Percentiles rank a stretch among this genome's conserved stretches.
Evolutionary conservation across 2,888 invertebrate species (phyloP).

Genomic region (Parochlus steinenii): DNA sequence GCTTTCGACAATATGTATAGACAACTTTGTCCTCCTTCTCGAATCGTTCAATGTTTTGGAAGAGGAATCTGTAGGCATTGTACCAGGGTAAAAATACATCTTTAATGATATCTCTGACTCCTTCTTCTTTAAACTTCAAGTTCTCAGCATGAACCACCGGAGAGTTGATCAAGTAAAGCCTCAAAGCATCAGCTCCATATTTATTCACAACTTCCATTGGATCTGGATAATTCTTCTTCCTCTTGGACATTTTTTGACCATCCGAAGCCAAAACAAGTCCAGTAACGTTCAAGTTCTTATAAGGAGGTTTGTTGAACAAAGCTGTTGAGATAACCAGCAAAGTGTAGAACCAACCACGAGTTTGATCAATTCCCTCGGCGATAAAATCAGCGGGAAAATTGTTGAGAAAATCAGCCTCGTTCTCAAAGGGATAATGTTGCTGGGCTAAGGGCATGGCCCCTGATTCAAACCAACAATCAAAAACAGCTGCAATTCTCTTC

Average conservation of each 20-base stretch:
- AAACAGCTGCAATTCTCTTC: conserved; percentile 78
- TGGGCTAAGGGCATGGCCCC: conserved; percentile 99
- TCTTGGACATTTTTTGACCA: conserved; percentile 99
- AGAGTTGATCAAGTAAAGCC: conserved; percentile 92
- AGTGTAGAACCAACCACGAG: conserved; percentile 97
- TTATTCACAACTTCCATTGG: conserved; percentile 79
- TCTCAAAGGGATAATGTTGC: conserved; percentile 91
- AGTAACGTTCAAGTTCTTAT: conserved; percentile 93
- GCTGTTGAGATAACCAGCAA: conserved; percentile 92
- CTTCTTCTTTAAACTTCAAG: conserved; percentile 91
- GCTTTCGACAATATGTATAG: conserved; percentile 39
- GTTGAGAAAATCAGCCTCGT: conserved; percentile 69
- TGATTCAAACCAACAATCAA: conserved; percentile 99
- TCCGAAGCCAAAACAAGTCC: conserved; percentile 92
- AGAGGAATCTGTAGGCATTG: conserved; percentile 79
- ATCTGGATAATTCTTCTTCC: conserved; percentile 98
- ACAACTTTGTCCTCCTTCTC: conserved; percentile 44
- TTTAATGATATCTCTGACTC: conserved; percentile 88
- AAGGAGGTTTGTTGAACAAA: conserved; percentile 89
- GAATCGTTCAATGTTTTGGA: conserved; percentile 80
- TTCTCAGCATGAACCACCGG: conserved; percentile 97
- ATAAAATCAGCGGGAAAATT: conserved; percentile 97
- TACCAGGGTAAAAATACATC: conserved; percentile 98
- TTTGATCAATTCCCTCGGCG: conserved; percentile 98
- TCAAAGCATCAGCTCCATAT: conserved; percentile 92